phyloP scores from a whole-genome alignment of 2,113 vertebrate genomes.

The Solenodon paradoxus region DNA sequence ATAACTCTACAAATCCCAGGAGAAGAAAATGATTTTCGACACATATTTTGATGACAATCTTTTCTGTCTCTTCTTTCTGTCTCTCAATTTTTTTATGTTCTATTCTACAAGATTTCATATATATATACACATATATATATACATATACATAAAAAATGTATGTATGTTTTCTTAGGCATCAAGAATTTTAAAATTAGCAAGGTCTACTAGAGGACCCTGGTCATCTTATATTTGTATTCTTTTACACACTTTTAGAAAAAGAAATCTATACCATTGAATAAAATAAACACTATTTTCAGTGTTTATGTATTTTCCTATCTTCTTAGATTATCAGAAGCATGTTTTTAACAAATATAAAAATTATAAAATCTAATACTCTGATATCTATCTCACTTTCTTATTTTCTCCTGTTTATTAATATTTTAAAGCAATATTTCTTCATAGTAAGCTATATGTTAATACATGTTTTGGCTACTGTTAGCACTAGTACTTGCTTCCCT shows the following conservation, averaged over 20 bases:
- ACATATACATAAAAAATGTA: not conserved
- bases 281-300: conserved; percentile 46
- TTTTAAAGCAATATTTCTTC: not conserved
- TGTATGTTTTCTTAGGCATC: conserved; percentile 16
- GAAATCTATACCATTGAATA: conserved; percentile 28
- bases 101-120: not conserved
- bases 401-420: not conserved
- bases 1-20: not conserved
- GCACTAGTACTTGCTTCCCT: not conserved
- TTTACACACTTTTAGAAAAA: not conserved
- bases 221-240: conserved; percentile 4
- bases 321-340: conserved; percentile 19
- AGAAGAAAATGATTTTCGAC: too few relatives aligned
- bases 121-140: not conserved
- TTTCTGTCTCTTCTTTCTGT: too few relatives aligned
- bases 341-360: conserved; percentile 16
- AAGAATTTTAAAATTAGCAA: conserved; percentile 30
- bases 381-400: not conserved
- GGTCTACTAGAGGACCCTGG: not conserved
- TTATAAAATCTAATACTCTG: not conserved
- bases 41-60: too few relatives aligned
- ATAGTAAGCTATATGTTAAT: not conserved
- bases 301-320: not conserved
- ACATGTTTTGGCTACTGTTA: not conserved
- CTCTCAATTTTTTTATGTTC: not conserved